Conservation (phyloP, 2,797 vertebrate genomes). For the Distichodus sexfasciatus region DNA sequence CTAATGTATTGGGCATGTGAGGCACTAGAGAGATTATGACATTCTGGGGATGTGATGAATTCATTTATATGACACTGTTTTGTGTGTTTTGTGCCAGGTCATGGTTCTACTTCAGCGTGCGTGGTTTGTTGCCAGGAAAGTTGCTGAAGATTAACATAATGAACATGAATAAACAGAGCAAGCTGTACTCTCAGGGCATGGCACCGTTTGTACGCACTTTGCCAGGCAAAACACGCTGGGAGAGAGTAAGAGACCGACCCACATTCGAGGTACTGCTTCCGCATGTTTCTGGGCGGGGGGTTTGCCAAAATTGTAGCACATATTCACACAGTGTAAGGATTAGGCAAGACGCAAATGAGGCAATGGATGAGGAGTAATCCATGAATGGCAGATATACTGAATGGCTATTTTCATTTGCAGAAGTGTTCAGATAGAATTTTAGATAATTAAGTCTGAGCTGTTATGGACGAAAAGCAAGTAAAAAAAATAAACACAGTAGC, state of each 20-base stretch:
- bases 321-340: neutral
- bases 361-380: no score
- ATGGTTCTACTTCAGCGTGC: slow-evolving; percentile 96
- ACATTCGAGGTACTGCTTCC: slow-evolving; percentile 76
- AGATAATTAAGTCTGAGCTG: no score
- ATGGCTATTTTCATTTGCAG: no score
- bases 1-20: no score
- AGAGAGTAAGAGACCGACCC: slow-evolving; percentile 87
- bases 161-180: slow-evolving; percentile 99
- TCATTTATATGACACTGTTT: no score
- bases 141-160: slow-evolving; percentile 92
- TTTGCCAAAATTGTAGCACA: no score
- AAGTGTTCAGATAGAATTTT: no score
- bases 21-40: neutral
- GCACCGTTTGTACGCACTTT: slow-evolving; percentile 88
- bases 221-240: slow-evolving; percentile 87
- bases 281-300: neutral
- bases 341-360: no score
- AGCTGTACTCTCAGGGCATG: slow-evolving; percentile 96
- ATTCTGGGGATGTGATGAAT: no score
- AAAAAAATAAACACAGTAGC: no score
- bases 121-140: slow-evolving; percentile 82
- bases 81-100: slow-evolving; percentile 72
- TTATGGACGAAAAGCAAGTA: no score
- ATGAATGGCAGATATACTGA: no score